A percentile compares a stretch with the other conserved stretches of the same genome.
Evolutionary conservation across 2,888 invertebrate species (phyloP).

Genomic region (Leptopilina drosophilae): DNA sequence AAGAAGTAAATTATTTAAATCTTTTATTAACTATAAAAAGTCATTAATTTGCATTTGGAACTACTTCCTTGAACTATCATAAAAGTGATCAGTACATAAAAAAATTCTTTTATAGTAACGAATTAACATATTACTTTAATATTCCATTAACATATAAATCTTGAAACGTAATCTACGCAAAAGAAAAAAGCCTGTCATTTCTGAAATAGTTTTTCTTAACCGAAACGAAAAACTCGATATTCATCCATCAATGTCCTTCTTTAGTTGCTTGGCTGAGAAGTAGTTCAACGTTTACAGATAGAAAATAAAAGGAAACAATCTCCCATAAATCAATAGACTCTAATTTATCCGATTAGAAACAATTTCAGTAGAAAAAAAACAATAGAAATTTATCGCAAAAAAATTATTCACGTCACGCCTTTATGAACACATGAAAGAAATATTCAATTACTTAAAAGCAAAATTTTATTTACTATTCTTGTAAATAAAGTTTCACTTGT

Average conservation of each 20-base stretch:
- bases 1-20: too few species aligned
- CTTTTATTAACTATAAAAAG: too few species aligned
- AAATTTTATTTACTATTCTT: too few species aligned
- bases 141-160: neutral
- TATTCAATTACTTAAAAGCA: too few species aligned
- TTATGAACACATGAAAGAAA: neutral
- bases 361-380: conserved; percentile 5
- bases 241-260: conserved; percentile 62
- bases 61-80: too few species aligned
- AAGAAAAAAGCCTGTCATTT: conserved; percentile 1
- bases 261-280: conserved; percentile 58
- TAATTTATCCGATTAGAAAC: conserved; percentile 34
- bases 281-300: conserved; percentile 55
- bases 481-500: too few species aligned
- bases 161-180: neutral
- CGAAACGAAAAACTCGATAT: conserved; percentile 33
- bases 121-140: neutral
- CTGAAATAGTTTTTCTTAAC: conserved; percentile 5
- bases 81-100: too few species aligned
- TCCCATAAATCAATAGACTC: conserved; percentile 30
- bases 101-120: too few species aligned
- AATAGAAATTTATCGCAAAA: neutral
- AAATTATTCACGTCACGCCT: neutral
- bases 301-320: conserved; percentile 50
- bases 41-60: too few species aligned